phyloP scores from a whole-genome alignment of 2,888 invertebrate species.

The Pachliopta kotzebuea region DNA sequence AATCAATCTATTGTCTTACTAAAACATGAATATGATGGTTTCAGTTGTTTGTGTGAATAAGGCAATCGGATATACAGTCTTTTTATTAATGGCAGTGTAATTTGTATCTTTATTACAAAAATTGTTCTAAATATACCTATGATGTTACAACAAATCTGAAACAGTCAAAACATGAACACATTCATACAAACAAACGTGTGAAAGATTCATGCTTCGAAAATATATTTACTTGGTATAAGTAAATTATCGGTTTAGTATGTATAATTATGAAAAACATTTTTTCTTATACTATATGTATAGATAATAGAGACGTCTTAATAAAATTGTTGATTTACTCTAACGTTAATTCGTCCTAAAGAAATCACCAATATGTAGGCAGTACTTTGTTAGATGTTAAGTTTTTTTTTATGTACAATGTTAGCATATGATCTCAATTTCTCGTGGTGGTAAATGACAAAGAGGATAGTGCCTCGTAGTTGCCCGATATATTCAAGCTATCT shows the following conservation, averaged over 20 bases:
- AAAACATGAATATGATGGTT: constrained; percentile 3
- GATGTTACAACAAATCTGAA: background rate
- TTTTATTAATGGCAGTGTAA: constrained; percentile 23
- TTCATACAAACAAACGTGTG: background rate
- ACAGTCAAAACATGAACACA: background rate
- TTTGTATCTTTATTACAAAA: constrained; percentile 9
- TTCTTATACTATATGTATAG: background rate
- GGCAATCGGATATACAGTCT: constrained; percentile 27
- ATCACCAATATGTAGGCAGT: background rate
- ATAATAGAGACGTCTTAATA: background rate
- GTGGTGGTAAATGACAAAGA: too few relatives aligned
- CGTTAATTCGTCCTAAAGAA: background rate
- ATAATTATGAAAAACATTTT: background rate
- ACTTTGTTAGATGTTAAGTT: background rate
- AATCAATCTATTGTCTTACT: constrained; percentile 11
- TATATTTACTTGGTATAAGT: background rate
- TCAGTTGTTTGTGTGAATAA: constrained; percentile 19
- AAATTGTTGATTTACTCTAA: background rate
- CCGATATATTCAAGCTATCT: too few relatives aligned
- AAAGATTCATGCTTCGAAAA: background rate
- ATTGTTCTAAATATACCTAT: constrained; percentile 11
- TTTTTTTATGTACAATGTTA: too few relatives aligned
- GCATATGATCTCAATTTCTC: too few relatives aligned
- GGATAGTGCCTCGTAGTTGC: too few relatives aligned
- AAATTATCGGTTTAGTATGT: background rate